Conservation (phyloP, 2,113 vertebrate species). For the Athene cunicularia region DNA sequence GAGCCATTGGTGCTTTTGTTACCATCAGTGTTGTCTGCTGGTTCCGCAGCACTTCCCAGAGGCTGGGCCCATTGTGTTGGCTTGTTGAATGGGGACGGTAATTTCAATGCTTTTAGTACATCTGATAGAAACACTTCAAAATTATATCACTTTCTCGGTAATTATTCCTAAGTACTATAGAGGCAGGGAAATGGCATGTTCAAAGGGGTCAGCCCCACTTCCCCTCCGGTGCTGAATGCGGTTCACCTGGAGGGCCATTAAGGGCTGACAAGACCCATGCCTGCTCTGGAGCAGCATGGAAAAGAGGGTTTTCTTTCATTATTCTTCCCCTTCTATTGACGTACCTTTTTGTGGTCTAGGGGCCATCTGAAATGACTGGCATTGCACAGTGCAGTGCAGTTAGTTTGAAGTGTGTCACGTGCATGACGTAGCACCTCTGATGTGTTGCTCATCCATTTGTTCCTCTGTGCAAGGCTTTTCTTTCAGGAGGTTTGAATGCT, state of each 20-base stretch:
- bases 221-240: neutral
- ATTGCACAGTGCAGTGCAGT: fast-evolving
- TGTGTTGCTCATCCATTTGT: neutral
- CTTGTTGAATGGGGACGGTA: neutral
- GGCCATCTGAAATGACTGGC: neutral
- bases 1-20: neutral
- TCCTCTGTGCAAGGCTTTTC: neutral
- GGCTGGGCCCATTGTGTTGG: neutral
- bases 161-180: neutral
- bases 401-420: neutral
- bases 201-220: neutral
- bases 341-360: neutral
- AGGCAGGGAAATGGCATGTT: neutral
- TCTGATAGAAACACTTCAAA: neutral
- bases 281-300: neutral
- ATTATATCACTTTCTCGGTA: neutral
- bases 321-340: neutral
- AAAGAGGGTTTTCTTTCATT: neutral
- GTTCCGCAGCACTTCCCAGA: neutral
- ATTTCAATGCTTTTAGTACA: neutral
- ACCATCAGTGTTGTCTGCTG: fast-evolving
- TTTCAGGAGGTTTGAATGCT: neutral
- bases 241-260: neutral
- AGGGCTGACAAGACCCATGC: neutral
- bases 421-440: fast-evolving